Evolutionary conservation across 2,113 vertebrate species (phyloP), one percentile per base, ranked within the genome.

Genomic region (Dasypus novemcinctus): DNA sequence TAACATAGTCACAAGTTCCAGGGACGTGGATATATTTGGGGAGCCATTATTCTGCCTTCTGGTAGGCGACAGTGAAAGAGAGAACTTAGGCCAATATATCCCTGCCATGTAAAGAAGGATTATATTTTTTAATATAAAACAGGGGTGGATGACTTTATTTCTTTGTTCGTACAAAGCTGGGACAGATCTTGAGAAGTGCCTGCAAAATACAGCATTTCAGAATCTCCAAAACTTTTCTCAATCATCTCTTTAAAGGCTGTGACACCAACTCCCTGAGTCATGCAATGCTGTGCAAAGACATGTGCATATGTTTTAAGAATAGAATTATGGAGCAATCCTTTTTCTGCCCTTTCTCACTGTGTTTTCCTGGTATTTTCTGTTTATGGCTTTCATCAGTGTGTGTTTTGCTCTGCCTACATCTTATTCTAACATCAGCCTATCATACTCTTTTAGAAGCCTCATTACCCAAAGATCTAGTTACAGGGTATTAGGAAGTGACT

Each of bases 401-500:
- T 52, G 18, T n/a, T 82, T 81, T 78, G 27, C 36, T 96, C 29
- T 76, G 3, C 27, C 10, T 87, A 41, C 2, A 5, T 88, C 38
- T 74, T 82, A 79, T 41, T 69, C 31, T 76, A 79, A 41, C 29
- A 64, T 31, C 4, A 4, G 17, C 21, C 1, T 90, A n/a, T 38
- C 79, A 6, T 9, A 4, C n/a, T 57, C 8, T 54, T 81, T 85
- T 74, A 66, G 49, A 92, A 54, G 4, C 71, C 38, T 92, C 33
- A 25, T 95, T 85, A 76, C 52, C 82, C 54, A 71, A 54, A 74
- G 4, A 38, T 80, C 46, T 81, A 61, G 3, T 90, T 94, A 94
- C 52, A 81, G 49, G 25, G 6, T 14, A 20, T 80, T 93, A 93
- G 38, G 64, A 38, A 84, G 71, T 93, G 61, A 61, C 93, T 29